These are phyloP conservation scores for Ciona savignyi DNA, from an alignment of 23 tunicate genomes.

Conservation along the genomic window DNA sequence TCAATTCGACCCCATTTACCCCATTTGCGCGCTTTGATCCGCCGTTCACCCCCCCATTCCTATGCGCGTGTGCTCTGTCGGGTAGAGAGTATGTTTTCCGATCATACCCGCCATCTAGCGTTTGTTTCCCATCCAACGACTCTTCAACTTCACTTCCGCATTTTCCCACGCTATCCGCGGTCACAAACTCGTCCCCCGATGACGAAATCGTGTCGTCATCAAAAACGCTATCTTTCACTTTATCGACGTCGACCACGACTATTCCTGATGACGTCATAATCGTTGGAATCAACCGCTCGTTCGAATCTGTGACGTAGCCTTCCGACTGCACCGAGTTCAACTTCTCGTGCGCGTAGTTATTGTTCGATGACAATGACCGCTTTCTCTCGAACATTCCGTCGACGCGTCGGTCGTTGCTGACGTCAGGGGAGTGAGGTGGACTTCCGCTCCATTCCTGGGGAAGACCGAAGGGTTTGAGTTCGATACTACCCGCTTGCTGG, in stretches of 20 bases:
- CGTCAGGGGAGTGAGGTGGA: slow-evolving; percentile 9
- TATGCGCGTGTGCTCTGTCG: neutral
- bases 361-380: neutral
- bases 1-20: neutral
- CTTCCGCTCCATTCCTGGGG: slow-evolving; percentile 23
- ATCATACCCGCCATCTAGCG: neutral
- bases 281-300: neutral
- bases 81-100: neutral
- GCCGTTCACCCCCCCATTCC: slow-evolving; percentile 5
- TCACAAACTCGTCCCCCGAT: slow-evolving; percentile 7
- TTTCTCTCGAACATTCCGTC: neutral
- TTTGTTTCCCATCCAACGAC: neutral
- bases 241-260: neutral
- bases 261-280: neutral
- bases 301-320: slow-evolving; percentile 12
- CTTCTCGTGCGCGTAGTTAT: neutral
- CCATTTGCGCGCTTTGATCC: neutral
- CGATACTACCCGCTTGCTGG: too few species aligned
- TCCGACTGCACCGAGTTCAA: slow-evolving; percentile 4
- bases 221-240: neutral
- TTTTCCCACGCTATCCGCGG: neutral
- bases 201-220: slow-evolving; percentile 32
- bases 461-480: too few species aligned
- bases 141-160: neutral
- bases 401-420: neutral